Conservation (phyloP, 1,140 invertebrate genomes). For the Stegodyphus dumicola region DNA sequence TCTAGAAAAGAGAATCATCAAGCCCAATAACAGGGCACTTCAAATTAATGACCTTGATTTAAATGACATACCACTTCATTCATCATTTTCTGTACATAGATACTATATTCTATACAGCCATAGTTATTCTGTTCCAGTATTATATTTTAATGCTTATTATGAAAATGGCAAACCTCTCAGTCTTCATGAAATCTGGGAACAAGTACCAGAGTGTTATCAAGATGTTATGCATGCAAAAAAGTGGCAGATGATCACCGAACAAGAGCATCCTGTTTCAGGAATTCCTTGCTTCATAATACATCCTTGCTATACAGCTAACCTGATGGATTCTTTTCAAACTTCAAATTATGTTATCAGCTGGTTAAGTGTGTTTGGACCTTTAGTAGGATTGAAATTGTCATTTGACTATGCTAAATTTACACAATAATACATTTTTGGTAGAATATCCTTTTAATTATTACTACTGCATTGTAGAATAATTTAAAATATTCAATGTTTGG, state of each 20-base stretch:
- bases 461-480: too few relatives aligned
- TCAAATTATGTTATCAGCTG: slow-evolving; percentile 41
- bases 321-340: background rate
- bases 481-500: too few relatives aligned
- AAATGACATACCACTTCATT: too few relatives aligned
- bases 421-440: background rate
- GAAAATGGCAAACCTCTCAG: slow-evolving; percentile 67
- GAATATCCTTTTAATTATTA: too few relatives aligned
- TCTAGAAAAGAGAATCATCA: too few relatives aligned
- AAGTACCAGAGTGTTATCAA: slow-evolving; percentile 27
- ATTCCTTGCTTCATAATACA: slow-evolving; percentile 50
- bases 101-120: slow-evolving; percentile 73
- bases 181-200: slow-evolving; percentile 69
- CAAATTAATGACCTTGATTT: too few relatives aligned
- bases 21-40: too few relatives aligned
- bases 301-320: slow-evolving; percentile 45
- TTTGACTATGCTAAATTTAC: slow-evolving; percentile 40
- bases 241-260: slow-evolving; percentile 47
- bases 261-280: slow-evolving; percentile 50
- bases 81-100: slow-evolving; percentile 63
- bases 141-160: slow-evolving; percentile 73
- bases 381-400: slow-evolving; percentile 43
- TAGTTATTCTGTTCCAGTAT: slow-evolving; percentile 73
- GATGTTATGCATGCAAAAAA: slow-evolving; percentile 9
- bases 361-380: slow-evolving; percentile 42